phyloP scores from a whole-genome alignment of 2,797 vertebrate genomes.

The Erpetoichthys calabaricus region DNA sequence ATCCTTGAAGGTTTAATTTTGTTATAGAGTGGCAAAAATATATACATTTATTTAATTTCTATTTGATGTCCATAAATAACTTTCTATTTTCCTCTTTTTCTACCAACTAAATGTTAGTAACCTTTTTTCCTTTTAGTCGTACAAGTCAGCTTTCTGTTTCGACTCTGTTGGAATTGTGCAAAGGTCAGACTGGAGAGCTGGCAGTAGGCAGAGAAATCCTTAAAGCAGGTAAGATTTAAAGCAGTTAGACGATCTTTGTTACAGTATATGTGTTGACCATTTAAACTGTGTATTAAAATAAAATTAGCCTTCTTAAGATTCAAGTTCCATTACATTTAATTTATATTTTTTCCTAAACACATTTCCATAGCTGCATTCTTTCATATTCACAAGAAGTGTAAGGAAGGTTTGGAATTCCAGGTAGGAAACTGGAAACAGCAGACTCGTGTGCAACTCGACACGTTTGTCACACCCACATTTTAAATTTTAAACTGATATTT shows the following conservation, averaged over 20 bases:
- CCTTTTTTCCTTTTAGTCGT: constrained; percentile 42
- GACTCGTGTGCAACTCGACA: too few species aligned
- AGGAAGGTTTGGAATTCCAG: too few species aligned
- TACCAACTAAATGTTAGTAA: not conserved
- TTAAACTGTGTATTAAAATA: not conserved
- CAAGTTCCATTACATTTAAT: too few species aligned
- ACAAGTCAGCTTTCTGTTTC: constrained; percentile 80
- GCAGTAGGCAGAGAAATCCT: constrained; percentile 77
- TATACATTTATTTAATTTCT: not conserved
- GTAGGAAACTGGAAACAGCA: too few species aligned
- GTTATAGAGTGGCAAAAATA: not conserved
- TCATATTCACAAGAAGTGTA: too few species aligned
- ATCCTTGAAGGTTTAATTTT: too few species aligned
- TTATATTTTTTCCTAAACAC: too few species aligned
- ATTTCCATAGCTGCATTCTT: too few species aligned
- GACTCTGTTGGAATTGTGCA: constrained; percentile 71
- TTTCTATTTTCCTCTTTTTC: not conserved
- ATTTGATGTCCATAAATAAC: not conserved
- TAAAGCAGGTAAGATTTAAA: constrained; percentile 60
- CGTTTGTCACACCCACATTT: too few species aligned
- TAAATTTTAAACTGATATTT: too few species aligned
- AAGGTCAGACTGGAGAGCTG: constrained; percentile 72
- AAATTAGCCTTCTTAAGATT: too few species aligned
- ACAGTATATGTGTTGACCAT: not conserved
- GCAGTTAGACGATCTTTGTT: not conserved